Evolutionary conservation across 2,113 vertebrate genomes (phyloP).

Genomic region (Otus sunia): DNA sequence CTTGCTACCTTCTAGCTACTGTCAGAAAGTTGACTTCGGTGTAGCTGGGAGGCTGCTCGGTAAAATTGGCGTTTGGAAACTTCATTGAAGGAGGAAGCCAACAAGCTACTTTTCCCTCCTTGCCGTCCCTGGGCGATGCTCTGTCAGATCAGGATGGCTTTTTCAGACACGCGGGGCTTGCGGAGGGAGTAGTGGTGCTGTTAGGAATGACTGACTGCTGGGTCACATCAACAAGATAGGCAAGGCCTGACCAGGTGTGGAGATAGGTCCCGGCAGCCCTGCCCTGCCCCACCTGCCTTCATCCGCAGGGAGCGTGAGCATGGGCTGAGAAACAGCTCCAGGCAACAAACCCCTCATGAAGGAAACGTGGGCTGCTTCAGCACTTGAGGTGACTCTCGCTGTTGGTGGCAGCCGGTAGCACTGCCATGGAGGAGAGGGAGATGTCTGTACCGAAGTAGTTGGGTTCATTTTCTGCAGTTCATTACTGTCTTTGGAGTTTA

Average conservation of each 20-base stretch:
- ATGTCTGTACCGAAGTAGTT: neutral
- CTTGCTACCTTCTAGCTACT: neutral
- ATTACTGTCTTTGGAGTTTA: neutral
- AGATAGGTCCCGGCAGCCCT: neutral
- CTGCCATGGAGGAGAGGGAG: neutral
- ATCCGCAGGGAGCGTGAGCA: accelerated
- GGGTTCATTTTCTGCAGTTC: neutral
- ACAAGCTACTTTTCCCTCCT: neutral
- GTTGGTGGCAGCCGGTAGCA: neutral
- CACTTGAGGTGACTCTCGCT: neutral
- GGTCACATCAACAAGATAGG: neutral
- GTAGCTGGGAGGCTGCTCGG: neutral
- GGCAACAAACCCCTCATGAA: neutral
- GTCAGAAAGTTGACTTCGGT: neutral
- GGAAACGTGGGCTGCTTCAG: neutral
- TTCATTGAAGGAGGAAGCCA: neutral
- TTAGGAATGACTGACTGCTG: neutral
- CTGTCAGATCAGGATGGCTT: neutral
- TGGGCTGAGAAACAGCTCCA: neutral
- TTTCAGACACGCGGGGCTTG: neutral
- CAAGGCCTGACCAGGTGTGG: neutral
- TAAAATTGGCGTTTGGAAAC: neutral
- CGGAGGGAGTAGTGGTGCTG: neutral
- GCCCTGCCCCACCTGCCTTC: neutral
- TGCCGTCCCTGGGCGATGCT: accelerated